Evolutionary conservation across 2,797 vertebrate genomes (phyloP).

Genomic region (Carduelis carduelis): DNA sequence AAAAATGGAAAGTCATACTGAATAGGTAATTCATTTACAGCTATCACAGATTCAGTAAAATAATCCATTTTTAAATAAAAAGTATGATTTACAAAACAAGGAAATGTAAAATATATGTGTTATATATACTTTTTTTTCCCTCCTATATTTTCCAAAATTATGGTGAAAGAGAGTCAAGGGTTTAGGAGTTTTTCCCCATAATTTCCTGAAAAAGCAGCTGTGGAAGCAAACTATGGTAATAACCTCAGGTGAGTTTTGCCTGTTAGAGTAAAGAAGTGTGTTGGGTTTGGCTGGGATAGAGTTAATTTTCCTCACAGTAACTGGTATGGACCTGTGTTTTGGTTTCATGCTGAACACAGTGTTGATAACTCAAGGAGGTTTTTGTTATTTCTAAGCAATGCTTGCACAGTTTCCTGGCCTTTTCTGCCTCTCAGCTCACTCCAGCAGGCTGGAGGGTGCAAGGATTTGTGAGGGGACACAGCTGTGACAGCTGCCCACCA

Average conservation of each 20-base stretch:
- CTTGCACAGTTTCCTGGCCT: background rate
- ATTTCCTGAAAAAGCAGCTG: background rate
- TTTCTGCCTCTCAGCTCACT: background rate
- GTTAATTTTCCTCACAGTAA: background rate
- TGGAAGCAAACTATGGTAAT: background rate
- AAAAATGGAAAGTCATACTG: background rate
- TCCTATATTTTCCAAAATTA: background rate
- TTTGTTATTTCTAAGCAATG: background rate
- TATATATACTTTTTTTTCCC: background rate
- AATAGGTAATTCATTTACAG: background rate
- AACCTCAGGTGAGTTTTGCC: background rate
- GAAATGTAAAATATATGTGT: background rate
- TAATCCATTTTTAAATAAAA: background rate
- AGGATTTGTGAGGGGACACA: background rate
- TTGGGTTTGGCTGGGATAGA: background rate
- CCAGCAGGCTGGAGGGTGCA: background rate
- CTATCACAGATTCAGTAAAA: background rate
- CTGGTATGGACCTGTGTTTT: background rate
- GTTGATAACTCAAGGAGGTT: background rate
- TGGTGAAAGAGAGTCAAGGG: background rate
- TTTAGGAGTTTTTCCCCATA: rapidly evolving
- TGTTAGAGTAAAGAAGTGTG: background rate
- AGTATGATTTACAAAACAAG: background rate
- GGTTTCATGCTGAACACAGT: background rate
- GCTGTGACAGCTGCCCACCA: background rate